These are phyloP conservation scores for Prenolepis imparis DNA, from an alignment of 2,888 invertebrate species.

Conservation along the genomic window DNA sequence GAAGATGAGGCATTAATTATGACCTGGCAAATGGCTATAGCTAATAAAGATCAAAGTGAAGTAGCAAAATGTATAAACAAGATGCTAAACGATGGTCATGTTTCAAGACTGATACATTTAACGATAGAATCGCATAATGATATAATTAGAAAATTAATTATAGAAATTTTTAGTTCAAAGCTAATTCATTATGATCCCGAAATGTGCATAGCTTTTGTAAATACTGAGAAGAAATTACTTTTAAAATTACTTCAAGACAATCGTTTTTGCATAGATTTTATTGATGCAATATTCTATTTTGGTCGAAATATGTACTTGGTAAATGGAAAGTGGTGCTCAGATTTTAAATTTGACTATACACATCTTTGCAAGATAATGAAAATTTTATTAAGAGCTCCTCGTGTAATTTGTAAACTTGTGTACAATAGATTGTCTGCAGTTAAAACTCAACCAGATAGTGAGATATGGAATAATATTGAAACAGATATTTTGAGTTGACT, in stretches of 20 bases:
- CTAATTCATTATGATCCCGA: slow-evolving; percentile 73
- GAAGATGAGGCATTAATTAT: slow-evolving; percentile 79
- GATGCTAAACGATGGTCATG: slow-evolving; percentile 81
- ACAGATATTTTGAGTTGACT: slow-evolving; percentile 69
- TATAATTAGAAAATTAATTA: slow-evolving; percentile 74
- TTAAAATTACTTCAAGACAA: slow-evolving; percentile 80
- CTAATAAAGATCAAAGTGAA: slow-evolving; percentile 78
- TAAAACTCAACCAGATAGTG: slow-evolving; percentile 80
- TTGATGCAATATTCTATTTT: slow-evolving; percentile 86
- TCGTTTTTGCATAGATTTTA: slow-evolving; percentile 84
- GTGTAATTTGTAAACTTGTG: slow-evolving; percentile 85
- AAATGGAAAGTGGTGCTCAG: slow-evolving; percentile 83
- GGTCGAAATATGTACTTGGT: slow-evolving; percentile 86
- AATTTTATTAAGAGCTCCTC: slow-evolving; percentile 85
- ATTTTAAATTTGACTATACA: slow-evolving; percentile 87
- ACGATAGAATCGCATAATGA: slow-evolving; percentile 73
- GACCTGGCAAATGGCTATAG: slow-evolving; percentile 79
- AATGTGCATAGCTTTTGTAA: slow-evolving; percentile 81
- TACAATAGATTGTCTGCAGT: slow-evolving; percentile 86
- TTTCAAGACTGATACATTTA: slow-evolving; percentile 82
- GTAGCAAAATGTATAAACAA: slow-evolving; percentile 79
- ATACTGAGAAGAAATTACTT: slow-evolving; percentile 81
- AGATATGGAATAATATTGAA: slow-evolving; percentile 81
- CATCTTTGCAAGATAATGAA: slow-evolving; percentile 86
- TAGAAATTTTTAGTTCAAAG: slow-evolving; percentile 71